Conservation (phyloP, 1,140 invertebrate genomes). For the Drosophila ercepeae region DNA sequence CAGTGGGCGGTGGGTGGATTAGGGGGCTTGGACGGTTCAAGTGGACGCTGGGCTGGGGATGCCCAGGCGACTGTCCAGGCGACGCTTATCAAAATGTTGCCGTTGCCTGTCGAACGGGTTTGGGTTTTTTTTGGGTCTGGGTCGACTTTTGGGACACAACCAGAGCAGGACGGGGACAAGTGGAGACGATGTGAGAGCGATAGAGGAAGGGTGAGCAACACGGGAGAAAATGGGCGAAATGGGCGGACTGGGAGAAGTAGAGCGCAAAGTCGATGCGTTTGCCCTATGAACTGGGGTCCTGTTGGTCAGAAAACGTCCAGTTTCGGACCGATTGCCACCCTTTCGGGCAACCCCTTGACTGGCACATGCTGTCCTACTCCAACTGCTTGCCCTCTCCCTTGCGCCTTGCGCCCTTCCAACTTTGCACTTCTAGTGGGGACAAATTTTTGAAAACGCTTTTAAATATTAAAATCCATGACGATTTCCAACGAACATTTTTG, state of each 20-base stretch:
- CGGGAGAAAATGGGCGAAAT: background rate
- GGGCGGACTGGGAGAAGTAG: background rate
- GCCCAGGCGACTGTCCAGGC: conserved; percentile 30
- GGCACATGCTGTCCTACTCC: background rate
- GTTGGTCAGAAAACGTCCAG: conserved; percentile 65
- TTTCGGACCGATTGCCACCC: conserved; percentile 29
- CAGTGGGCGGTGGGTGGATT: background rate
- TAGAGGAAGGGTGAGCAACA: too few relatives aligned
- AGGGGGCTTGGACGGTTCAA: background rate
- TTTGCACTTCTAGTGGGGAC: conserved; percentile 33
- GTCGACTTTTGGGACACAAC: conserved; percentile 60
- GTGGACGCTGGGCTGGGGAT: conserved; percentile 1
- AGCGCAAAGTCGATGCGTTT: conserved; percentile 64
- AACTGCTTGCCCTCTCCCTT: background rate
- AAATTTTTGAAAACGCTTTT: conserved; percentile 81
- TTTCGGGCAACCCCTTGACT: conserved; percentile 23
- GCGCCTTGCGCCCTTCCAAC: background rate
- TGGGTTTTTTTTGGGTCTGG: conserved; percentile 3
- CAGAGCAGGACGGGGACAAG: background rate
- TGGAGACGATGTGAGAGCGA: too few relatives aligned
- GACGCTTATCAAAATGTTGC: conserved; percentile 77
- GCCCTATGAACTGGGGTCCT: conserved; percentile 75
- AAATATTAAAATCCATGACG: conserved; percentile 83
- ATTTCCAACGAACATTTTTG: conserved; percentile 76
- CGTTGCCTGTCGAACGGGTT: conserved; percentile 68